phyloP scores from a whole-genome alignment of 2,888 invertebrate genomes.

The Eristalinus sepulchralis region DNA sequence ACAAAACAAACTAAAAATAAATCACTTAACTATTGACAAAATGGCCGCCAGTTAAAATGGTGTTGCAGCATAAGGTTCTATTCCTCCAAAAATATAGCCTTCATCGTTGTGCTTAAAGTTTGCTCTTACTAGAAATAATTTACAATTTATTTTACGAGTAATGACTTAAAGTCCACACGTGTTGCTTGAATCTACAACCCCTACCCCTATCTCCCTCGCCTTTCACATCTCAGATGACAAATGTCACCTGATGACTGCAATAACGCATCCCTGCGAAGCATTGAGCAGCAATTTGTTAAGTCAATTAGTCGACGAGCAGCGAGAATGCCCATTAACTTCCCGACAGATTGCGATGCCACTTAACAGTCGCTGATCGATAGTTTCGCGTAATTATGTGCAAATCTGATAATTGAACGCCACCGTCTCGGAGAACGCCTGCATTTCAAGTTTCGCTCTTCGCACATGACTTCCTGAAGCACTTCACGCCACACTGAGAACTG shows the following conservation, averaged over 20 bases:
- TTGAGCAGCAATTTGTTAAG: not conserved
- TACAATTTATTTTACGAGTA: too few species aligned
- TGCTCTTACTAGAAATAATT: too few species aligned
- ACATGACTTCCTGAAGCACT: not conserved
- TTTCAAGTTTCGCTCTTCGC: not conserved
- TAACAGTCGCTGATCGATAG: not conserved
- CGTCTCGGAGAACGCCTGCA: not conserved
- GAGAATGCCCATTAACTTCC: not conserved
- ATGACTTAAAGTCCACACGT: not conserved
- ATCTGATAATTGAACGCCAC: conserved; percentile 15
- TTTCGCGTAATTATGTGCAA: not conserved
- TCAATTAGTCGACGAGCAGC: not conserved
- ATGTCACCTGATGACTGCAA: not conserved
- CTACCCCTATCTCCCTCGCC: not conserved
- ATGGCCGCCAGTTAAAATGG: too few species aligned
- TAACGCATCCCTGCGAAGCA: not conserved
- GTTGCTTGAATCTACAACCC: too few species aligned
- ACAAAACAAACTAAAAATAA: too few species aligned
- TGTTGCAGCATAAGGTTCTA: too few species aligned
- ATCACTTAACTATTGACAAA: too few species aligned
- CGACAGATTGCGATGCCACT: not conserved
- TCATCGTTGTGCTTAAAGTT: too few species aligned
- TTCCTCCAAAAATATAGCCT: too few species aligned
- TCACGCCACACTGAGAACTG: not conserved
- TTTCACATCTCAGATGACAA: not conserved